A percentile compares a stretch with the other conserved stretches of the same genome.
Conservation (phyloP, 2,113 vertebrate genomes). For the Ornithorhynchus anatinus region DNA sequence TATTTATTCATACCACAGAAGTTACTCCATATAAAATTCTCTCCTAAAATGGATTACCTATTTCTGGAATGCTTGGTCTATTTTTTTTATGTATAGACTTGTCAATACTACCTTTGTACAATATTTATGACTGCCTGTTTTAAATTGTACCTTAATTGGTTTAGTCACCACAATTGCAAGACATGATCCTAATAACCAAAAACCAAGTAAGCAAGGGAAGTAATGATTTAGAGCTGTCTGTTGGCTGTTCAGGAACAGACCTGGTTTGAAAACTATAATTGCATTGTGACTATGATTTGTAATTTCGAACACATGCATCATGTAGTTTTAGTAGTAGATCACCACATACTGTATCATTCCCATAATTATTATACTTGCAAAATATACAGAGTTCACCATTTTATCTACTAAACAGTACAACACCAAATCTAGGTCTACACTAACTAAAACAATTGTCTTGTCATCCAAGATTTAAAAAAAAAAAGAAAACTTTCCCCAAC, state of each 20-base stretch:
- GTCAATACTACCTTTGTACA: slow-evolving; percentile 63
- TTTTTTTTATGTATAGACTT: slow-evolving; percentile 58
- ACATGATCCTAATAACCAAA: slow-evolving; percentile 63
- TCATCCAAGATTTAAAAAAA: no score
- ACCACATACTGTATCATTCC: slow-evolving; percentile 52
- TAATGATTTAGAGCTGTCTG: slow-evolving; percentile 52
- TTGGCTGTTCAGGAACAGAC: slow-evolving; percentile 42
- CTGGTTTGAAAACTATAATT: slow-evolving; percentile 59
- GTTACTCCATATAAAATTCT: slow-evolving; percentile 44
- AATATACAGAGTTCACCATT: not conserved
- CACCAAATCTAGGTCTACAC: not conserved
- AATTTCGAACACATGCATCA: slow-evolving; percentile 59
- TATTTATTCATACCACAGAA: slow-evolving; percentile 71
- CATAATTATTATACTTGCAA: not conserved
- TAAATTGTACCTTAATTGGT: slow-evolving; percentile 72
- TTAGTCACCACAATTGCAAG: slow-evolving; percentile 64
- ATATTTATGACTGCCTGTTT: slow-evolving; percentile 72
- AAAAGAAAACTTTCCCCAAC: no score
- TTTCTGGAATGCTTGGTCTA: slow-evolving; percentile 54
- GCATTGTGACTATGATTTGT: slow-evolving; percentile 59
- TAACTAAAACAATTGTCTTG: no score
- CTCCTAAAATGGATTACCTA: slow-evolving; percentile 61
- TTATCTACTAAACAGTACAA: not conserved
- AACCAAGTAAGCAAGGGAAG: slow-evolving; percentile 59
- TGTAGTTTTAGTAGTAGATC: slow-evolving; percentile 58